These are phyloP conservation scores for Drosophila recens DNA, from an alignment of 2,888 invertebrate genomes.

Conservation along the genomic window DNA sequence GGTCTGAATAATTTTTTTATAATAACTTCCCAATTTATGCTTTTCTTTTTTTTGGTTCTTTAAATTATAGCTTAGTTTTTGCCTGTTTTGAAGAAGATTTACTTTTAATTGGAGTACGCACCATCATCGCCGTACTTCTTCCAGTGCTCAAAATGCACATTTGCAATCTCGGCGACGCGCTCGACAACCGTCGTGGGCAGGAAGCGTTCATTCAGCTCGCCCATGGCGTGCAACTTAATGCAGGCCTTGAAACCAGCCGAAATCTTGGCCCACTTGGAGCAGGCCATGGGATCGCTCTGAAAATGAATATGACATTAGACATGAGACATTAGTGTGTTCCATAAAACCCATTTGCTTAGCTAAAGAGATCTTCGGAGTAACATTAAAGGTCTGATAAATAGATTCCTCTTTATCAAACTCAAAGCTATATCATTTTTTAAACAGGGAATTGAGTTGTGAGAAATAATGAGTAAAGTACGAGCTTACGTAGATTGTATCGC, in stretches of 20 bases:
- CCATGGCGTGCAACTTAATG: constrained; percentile 88
- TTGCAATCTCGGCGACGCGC: constrained; percentile 74
- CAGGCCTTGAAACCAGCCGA: constrained; percentile 93
- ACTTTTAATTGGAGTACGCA: constrained; percentile 35
- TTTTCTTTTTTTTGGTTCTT: not conserved
- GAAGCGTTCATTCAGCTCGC: constrained; percentile 91
- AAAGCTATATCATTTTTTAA: not conserved
- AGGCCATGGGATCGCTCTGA: constrained; percentile 88
- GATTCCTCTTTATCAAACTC: too few relatives aligned
- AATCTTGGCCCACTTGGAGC: constrained; percentile 90
- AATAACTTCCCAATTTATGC: not conserved
- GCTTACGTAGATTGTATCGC: constrained; percentile 89
- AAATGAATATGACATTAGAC: constrained; percentile 25
- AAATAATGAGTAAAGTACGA: not conserved
- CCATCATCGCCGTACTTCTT: constrained; percentile 76
- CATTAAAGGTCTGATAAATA: too few relatives aligned
- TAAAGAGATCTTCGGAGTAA: not conserved
- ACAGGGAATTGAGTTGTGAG: not conserved
- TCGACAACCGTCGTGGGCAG: constrained; percentile 87
- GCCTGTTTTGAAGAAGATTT: too few relatives aligned
- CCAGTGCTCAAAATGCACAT: constrained; percentile 89
- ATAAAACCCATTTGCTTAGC: too few relatives aligned
- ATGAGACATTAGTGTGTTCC: not conserved
- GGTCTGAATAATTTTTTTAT: not conserved
- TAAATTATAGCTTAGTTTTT: not conserved